Conservation (phyloP, 1,140 invertebrate genomes). For the Elymnias hypermnestra region DNA sequence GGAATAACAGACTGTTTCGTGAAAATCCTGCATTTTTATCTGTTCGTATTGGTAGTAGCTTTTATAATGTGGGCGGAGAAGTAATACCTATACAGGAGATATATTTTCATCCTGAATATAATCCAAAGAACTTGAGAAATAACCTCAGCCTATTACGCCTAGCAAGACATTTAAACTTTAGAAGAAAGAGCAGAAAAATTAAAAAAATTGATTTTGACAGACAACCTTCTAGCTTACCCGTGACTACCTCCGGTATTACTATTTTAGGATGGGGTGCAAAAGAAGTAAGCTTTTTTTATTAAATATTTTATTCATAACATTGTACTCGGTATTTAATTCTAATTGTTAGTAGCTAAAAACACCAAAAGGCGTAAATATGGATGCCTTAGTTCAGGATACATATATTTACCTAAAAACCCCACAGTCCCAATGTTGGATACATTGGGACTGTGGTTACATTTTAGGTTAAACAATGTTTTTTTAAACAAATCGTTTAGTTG, state of each 20-base stretch:
- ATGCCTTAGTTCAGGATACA: too few relatives aligned
- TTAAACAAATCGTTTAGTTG: too few relatives aligned
- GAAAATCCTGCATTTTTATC: conserved; percentile 57
- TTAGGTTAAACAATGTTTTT: too few relatives aligned
- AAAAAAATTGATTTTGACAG: conserved; percentile 55
- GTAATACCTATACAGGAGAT: conserved; percentile 41
- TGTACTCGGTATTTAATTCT: too few relatives aligned
- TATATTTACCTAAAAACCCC: too few relatives aligned
- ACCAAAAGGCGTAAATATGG: too few relatives aligned
- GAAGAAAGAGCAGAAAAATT: conserved; percentile 22
- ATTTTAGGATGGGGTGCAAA: conserved; percentile 60
- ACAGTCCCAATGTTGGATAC: too few relatives aligned
- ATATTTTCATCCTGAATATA: conserved; percentile 49
- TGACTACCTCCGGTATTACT: conserved; percentile 38
- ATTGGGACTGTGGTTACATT: too few relatives aligned
- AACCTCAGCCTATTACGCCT: conserved; percentile 43
- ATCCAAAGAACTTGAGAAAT: conserved; percentile 42
- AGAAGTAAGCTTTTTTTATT: conserved; percentile 22
- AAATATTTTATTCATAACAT: not conserved
- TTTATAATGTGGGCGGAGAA: conserved; percentile 42
- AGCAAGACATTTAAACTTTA: conserved; percentile 31
- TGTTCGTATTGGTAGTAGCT: conserved; percentile 45
- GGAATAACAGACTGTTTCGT: conserved; percentile 56
- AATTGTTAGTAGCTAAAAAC: too few relatives aligned
- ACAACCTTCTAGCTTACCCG: conserved; percentile 21